phyloP scores from a whole-genome alignment of 2,113 vertebrate genomes.

The Rhabdomys dilectus region DNA sequence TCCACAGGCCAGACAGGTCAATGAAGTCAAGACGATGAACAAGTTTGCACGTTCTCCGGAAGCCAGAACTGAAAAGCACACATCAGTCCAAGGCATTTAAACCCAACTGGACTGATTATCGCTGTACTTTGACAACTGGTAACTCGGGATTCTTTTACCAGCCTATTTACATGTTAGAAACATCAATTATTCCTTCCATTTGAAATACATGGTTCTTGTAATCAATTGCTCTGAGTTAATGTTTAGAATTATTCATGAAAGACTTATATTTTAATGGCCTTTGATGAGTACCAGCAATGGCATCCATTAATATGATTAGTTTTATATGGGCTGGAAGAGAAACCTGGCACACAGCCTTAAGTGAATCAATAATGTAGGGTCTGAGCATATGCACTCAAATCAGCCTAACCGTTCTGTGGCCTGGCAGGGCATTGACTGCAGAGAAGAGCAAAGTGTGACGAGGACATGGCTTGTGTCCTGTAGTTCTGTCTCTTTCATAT shows the following conservation, averaged over 20 bases:
- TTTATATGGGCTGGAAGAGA: constrained; percentile 64
- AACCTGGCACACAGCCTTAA: constrained; percentile 29
- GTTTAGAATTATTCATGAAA: constrained; percentile 84
- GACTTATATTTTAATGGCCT: constrained; percentile 74
- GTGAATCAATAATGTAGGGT: constrained; percentile 53
- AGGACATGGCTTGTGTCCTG: not conserved
- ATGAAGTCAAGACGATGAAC: not conserved
- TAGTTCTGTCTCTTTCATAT: not conserved
- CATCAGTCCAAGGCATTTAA: constrained; percentile 38
- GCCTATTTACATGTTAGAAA: constrained; percentile 81
- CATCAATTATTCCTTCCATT: constrained; percentile 80
- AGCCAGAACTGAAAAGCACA: constrained; percentile 61
- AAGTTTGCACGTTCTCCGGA: not conserved
- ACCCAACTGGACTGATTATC: constrained; percentile 72
- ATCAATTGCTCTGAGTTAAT: constrained; percentile 76
- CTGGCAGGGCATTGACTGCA: not conserved
- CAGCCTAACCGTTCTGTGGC: not conserved
- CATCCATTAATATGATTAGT: constrained; percentile 78
- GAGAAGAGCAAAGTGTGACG: not conserved
- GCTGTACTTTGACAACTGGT: constrained; percentile 51
- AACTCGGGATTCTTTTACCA: constrained; percentile 72
- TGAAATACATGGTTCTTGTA: constrained; percentile 60
- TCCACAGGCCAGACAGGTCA: not conserved
- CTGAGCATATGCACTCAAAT: not conserved
- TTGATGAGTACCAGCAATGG: constrained; percentile 71